phyloP scores from a whole-genome alignment of 1,140 invertebrate species.

The Conus ventricosus region DNA sequence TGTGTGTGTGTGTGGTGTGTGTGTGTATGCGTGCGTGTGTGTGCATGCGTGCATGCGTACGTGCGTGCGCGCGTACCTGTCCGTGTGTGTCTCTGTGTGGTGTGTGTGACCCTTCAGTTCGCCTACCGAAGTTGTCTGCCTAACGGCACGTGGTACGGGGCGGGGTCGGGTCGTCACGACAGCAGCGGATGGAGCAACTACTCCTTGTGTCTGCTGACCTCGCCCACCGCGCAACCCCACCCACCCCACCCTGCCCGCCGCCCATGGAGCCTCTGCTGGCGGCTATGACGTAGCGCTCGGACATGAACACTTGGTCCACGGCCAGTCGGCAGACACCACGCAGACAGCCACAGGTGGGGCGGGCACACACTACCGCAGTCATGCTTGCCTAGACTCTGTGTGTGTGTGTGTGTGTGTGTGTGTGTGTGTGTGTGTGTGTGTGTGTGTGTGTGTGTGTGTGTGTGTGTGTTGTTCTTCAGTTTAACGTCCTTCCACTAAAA shows the following conservation, averaged over 20 bases:
- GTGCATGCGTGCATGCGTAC: neutral
- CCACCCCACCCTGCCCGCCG: neutral
- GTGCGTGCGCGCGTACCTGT: neutral
- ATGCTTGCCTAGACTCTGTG: neutral
- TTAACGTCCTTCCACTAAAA: too few species aligned
- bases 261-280: neutral
- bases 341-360: neutral
- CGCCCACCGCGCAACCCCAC: neutral
- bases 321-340: neutral
- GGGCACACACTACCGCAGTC: neutral
- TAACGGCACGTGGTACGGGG: conserved; percentile 3
- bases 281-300: neutral
- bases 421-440: conserved; percentile 4
- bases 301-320: neutral
- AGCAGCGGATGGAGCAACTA: neutral
- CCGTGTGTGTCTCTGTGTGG: neutral
- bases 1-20: neutral
- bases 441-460: neutral
- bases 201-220: neutral
- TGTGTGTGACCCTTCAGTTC: neutral
- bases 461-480: too few species aligned
- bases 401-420: neutral
- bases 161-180: neutral
- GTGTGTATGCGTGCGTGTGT: too few species aligned
- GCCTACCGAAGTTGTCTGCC: neutral